Evolutionary conservation across 1,140 invertebrate species (phyloP), one percentile per base, ranked within the genome.

Genomic region (Steinernema khuongi): DNA sequence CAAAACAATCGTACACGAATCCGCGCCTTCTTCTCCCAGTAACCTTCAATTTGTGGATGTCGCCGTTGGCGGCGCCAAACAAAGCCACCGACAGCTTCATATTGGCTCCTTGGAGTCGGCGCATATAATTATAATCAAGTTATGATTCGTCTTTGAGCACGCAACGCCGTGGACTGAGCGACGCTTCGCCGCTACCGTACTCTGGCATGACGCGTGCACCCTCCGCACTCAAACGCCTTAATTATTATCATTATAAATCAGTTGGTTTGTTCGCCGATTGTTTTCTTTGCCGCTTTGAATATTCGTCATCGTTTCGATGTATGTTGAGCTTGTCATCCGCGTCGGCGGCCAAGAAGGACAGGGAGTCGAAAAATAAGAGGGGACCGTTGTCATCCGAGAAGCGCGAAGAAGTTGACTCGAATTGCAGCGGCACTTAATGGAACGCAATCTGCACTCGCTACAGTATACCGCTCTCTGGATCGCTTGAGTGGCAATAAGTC

Each of bases 1-100:
- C 50, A 60, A 60, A 60, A 60, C 50, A 60, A 60, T 60, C 50
- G 50, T 60, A 60, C 50, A n/a, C 50, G n/a, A n/a, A n/a, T 60
- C 50, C 22, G 14, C 22, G 4, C 50, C 26, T 60, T 22, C 4
- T 22, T 60, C 22, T 14, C 50, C 26, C 7, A 26, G 19, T n/a
- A 60, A 41, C 11, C 50, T 60, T 22, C 50, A 60, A 11, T 60
- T 60, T 26, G 11, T 60, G 14, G 11, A 11, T n/a, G 36, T 41
- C 36, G 36, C n/a, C 36, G 36, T 11, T 22, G 50, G 50, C 26
- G 50, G 50, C 50, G 36, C 50, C 50, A 60, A 60, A 60, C 50
- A 60, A 60, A 60, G 50, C 50, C n/a, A n/a, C n/a, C n/a, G 36
- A n/a, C 36, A n/a, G 7, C 36, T 7, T 41, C 36, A 41, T 60